phyloP scores from a whole-genome alignment of 2,113 vertebrate genomes.

The Sinocyclocheilus maitianheensis region DNA sequence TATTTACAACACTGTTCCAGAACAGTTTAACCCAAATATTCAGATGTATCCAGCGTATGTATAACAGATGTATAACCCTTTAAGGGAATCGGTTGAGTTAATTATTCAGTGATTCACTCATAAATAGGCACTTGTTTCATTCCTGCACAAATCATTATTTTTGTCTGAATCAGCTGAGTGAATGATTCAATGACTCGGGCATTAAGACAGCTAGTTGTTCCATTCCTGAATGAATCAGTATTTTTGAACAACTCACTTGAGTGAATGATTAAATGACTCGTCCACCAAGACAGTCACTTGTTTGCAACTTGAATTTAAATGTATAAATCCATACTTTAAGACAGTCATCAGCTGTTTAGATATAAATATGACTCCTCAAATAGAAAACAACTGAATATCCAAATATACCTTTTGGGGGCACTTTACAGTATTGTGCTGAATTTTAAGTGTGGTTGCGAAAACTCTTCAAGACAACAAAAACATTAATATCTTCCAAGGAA shows the following conservation, averaged over 20 bases:
- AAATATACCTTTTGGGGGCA: neutral
- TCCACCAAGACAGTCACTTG: too few species aligned
- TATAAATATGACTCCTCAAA: neutral
- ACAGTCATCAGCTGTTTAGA: neutral
- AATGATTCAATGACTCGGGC: neutral
- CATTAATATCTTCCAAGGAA: neutral
- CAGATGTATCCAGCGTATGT: too few species aligned
- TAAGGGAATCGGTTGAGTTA: neutral
- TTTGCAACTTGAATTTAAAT: neutral
- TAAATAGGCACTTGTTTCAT: neutral
- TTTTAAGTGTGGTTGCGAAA: neutral
- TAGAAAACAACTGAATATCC: neutral
- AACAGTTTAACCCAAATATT: too few species aligned
- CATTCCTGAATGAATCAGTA: neutral
- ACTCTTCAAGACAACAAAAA: neutral
- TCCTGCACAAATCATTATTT: neutral
- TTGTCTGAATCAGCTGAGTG: neutral
- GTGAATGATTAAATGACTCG: too few species aligned
- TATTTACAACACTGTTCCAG: too few species aligned
- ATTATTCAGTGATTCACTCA: neutral
- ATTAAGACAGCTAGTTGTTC: neutral
- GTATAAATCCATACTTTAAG: neutral
- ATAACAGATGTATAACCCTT: too few species aligned
- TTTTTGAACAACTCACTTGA: neutral
- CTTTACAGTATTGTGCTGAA: neutral